Base-by-base conservation (phyloP, 2,797 vertebrate species). In the Syngnathus acus region DNA sequence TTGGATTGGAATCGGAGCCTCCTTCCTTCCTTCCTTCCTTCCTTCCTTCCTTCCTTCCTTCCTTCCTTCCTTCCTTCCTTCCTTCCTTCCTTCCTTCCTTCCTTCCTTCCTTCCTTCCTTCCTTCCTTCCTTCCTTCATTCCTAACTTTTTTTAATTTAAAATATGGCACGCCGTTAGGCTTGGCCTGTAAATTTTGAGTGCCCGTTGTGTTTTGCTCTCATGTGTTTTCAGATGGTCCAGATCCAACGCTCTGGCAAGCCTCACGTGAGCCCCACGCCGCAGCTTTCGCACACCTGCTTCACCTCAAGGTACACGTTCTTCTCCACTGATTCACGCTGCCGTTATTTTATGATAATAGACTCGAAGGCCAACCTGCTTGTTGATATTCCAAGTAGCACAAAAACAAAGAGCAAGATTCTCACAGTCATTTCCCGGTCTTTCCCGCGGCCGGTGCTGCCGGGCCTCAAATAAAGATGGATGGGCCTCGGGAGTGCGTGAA, bases 381-480 rank as follows among this genome's bases (percentile, higher is more conserved):
- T 80, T 62, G 69, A 43, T 42, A 61, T 72, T 78, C 13, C 37
- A 26, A 19, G 1, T 19, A 17, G 16, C 13, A 0, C 11, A 65
- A 62, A 67, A 32, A 68, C 45, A 64, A 37, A 37, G 21, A 13
- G 21, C 13, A 1, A 48, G 59, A 72, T 74, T 77, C 70, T 77
- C 73, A 66, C 62, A 42, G 74, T 78, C 76, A 83, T 82, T 76
- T 73, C 68, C 59, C 57, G 14, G 55, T 66, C 65, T 68, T 64
- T 58, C 72, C 78, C 4, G 55, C 76, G 80, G 75, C 72, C 71
- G 69, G 73, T 76, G 76, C 73, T 65, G 60, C 69, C 65, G 11
- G 79, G 70, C 65, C 73, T 67, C 39, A 75, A 84, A 86, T 74
- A 87, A 87, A 86, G 80, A 87, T 86, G 78, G 73, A 87, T 86